Evolutionary conservation across 2,113 vertebrate species (phyloP), one percentile per base, ranked within the genome.

Genomic region (Podocnemis expansa): DNA sequence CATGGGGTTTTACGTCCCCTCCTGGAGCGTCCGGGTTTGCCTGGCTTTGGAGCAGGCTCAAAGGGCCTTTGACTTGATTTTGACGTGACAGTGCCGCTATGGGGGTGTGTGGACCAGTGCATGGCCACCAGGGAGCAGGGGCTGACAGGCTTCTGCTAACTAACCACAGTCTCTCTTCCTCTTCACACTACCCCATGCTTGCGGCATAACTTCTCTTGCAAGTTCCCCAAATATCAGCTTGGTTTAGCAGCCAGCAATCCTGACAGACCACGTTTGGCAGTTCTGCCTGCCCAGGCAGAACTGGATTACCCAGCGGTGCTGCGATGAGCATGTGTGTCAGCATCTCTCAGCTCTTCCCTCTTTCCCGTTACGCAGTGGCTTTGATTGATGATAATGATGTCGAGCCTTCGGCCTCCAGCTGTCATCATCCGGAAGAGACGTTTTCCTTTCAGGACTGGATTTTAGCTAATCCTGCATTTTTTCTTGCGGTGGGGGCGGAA

Each of bases 361-460:
- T 88, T 93, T 84, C 89, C 70, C 4, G 2, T 83, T 83, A 41
- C 21, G 31, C 76, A 45, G 2, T 92, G 60, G 38, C 38, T 89
- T 78, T 91, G 80, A 85, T 82, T 88, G 83, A 88, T 97, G 75
- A 78, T 73, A 51, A 80, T 95, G 93, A 79, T 95, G 63, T 8
- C 75, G 49, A 85, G 49, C 45, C 55, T 47, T 87, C 34, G 95
- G 89, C 79, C 47, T 27, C 54, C 58, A 88, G 88, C 55, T 82
- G 75, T 76, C 85, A 54, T 34, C 81, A 60, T 10, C 38, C 38
- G 82, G 34, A 87, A 89, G 34, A 56, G 70, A 88, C 73, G 90
- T 63, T 82, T 87, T 29, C 88, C 93, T 52, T 75, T 93, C 78
- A 78, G 51, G 13, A 79, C 94, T 91, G 10, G 45, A 83, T 92